phyloP scores from a whole-genome alignment of 2,797 vertebrate species.

The Nannoperca australis region DNA sequence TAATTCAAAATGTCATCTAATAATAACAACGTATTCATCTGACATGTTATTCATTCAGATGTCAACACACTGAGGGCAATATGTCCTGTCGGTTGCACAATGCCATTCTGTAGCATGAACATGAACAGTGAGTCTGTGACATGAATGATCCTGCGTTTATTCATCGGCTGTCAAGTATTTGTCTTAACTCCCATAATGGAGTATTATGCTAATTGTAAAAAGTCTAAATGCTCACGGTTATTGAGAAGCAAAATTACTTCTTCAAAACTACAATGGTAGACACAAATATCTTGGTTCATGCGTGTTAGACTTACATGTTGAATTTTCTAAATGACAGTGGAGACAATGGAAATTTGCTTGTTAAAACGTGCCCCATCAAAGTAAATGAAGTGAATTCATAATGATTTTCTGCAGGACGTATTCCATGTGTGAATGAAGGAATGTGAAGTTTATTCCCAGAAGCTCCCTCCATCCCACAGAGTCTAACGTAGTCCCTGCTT shows the following conservation, averaged over 20 bases:
- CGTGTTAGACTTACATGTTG: neutral
- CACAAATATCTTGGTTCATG: neutral
- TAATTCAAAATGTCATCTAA: slow-evolving; percentile 18
- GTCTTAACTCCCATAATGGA: neutral
- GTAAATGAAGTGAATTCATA: neutral
- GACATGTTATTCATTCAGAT: slow-evolving; percentile 1
- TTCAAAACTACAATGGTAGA: neutral
- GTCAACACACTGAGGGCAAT: neutral
- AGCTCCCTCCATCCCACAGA: slow-evolving; percentile 14
- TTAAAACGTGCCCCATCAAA: slow-evolving; percentile 1
- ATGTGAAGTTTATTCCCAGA: neutral
- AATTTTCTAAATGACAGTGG: neutral
- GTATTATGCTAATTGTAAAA: neutral
- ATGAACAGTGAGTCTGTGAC: slow-evolving; percentile 17
- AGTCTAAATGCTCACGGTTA: neutral
- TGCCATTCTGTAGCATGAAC: neutral
- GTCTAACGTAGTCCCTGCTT: slow-evolving; percentile 61
- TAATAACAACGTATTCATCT: slow-evolving; percentile 24
- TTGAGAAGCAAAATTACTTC: neutral
- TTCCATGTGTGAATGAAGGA: neutral
- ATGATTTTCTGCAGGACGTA: neutral
- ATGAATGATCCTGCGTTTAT: slow-evolving; percentile 26
- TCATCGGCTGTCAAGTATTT: neutral
- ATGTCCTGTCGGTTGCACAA: slow-evolving; percentile 17
- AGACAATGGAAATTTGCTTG: neutral